These are phyloP conservation scores for Alloplasta piceator DNA, from an alignment of 2,888 invertebrate species.

Conservation along the genomic window DNA sequence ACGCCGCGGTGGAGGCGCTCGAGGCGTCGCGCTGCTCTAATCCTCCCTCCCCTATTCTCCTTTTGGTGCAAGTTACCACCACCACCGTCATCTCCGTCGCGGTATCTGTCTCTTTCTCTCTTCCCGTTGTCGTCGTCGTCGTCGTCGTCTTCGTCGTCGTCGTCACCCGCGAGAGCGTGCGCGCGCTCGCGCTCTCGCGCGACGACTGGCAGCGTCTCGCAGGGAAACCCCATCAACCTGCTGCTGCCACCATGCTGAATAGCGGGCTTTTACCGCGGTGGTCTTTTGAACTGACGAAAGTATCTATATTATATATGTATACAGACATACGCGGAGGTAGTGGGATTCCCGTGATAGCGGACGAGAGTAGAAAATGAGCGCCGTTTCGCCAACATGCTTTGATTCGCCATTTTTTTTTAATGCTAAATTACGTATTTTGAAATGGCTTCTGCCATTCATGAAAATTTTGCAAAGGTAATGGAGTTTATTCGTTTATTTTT, in stretches of 20 bases:
- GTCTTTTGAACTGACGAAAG: constrained; percentile 34
- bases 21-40: constrained; percentile 67
- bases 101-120: constrained; percentile 81
- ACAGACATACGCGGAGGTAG: background rate
- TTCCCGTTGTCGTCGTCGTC: constrained; percentile 71
- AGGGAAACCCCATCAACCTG: constrained; percentile 74
- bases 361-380: constrained; percentile 9
- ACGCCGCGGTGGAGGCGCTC: constrained; percentile 54
- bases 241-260: constrained; percentile 72
- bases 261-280: constrained; percentile 22
- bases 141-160: too few relatives aligned
- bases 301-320: background rate
- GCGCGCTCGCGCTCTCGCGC: constrained; percentile 72
- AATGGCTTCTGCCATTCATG: too few relatives aligned
- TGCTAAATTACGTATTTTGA: too few relatives aligned
- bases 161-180: constrained; percentile 74
- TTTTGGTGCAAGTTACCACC: constrained; percentile 78
- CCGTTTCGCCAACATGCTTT: background rate
- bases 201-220: constrained; percentile 55
- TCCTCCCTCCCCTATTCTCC: constrained; percentile 52
- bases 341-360: background rate
- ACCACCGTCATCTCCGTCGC: constrained; percentile 81
- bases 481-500: too few relatives aligned
- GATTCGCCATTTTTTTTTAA: background rate
- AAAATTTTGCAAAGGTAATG: too few relatives aligned